Base-by-base conservation (phyloP, 2,888 invertebrate genomes). In the Branchellion lobata region DNA sequence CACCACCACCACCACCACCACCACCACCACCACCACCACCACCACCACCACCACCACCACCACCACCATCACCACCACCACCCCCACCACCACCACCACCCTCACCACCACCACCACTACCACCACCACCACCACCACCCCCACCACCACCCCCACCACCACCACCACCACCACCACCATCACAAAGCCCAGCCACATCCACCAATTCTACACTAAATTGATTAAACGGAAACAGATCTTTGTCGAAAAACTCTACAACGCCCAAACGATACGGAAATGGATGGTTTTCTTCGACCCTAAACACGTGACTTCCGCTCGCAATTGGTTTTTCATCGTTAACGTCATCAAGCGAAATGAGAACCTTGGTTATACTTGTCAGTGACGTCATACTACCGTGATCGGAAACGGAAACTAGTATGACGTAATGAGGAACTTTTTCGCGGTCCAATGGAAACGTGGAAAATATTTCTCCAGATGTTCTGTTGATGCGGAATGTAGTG, bases 361-460 rank as follows among this genome's bases (percentile, higher is more conserved):
- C 24, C n/a, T 24, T 57, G 21, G 61, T 24, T 5, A 57, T n/a
- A 57, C 61, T n/a, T n/a, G 61, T 57, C 24, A 57, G 24, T 57
- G 61, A 57, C 3, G 24, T n/a, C 24, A 24, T n/a, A 24, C 24
- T 57, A 5, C 61, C 61, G 24, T 57, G 61, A 57, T 57, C 61
- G 21, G n/a, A 24, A 18, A n/a, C 61, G 61, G 61, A 24, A 57
- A 57, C 61, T n/a, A 57, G 24, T 3, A 57, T 24, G 24, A 57
- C 24, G 61, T 57, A 57, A 57, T 57, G 61, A n/a, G 61, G n/a
- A 3, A 57, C 61, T 57, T 57, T 57, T 57, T 57, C 61, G 14
- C 61, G 61, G 24, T 57, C 61, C 61, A 57, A 24, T 14, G n/a
- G 21, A 24, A 5, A 3, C n/a, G 24, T 24, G 24, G 24, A 57